Base-by-base conservation (phyloP, 2,797 vertebrate genomes). In the Pyrocephalus nanus region DNA sequence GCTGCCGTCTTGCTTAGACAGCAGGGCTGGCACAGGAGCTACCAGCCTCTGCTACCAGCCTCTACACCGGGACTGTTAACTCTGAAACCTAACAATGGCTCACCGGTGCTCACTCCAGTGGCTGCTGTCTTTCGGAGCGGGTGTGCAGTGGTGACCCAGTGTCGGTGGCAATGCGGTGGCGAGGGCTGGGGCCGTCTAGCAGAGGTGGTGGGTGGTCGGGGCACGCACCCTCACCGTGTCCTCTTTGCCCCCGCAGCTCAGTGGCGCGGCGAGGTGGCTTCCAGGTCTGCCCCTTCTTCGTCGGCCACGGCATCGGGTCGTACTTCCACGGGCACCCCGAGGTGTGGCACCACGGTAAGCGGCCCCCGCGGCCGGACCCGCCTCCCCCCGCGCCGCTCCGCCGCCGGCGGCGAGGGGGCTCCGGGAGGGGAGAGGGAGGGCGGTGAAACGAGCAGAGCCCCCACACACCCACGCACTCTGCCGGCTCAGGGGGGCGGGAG, bases 291-390 rank as follows among this genome's bases (percentile, higher is more conserved):
- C 99, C 99, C 2, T 98, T 98, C 96, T 99, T 99, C 90, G 97
- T 99, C 69, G 99, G 99, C 67, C 99, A 99, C 95, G 99, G 99
- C 87, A 99, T 99, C 74, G 99, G 99, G 86, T 99, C 99, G 21
- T 98, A 98, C 96, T 99, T 99, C 95, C 99, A 99, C 34, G 99
- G 99, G 77, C 98, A 99, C 83, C 99, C 99, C 72, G 99, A 99
- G 97, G 99, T 99, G 96, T 99, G 99, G 99, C 99, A 99, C 97
- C 99, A 99, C 43, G 98, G 99, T 99, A 97, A 98, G 98, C 12
- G 4, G 51, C 21, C 45, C 43, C 55, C 14, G 5, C 36, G 10
- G 43, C 32, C 57, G 5, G 36, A n/a, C 22, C 45, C 30, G 23
- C 34, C 5, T 14, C 3, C 34, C 7, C 32, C 30, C 5, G 21